Percentiles rank a stretch among this genome's conserved stretches.
These are phyloP conservation scores for Myrmophylax atrothorax DNA, from an alignment of 2,113 vertebrate genomes.

Conservation along the genomic window DNA sequence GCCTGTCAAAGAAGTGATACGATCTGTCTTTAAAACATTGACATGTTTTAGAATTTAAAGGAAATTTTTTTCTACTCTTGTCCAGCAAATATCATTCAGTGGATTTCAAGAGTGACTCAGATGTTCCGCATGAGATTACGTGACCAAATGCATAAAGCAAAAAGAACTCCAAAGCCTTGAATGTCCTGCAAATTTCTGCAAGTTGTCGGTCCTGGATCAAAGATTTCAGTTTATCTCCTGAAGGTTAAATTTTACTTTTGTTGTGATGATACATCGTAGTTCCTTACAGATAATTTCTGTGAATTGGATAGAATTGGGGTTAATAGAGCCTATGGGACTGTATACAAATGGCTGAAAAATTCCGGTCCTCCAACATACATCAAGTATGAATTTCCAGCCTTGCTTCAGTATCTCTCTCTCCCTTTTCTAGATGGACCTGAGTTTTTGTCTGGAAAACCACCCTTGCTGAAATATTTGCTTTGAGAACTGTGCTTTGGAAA, in stretches of 20 bases:
- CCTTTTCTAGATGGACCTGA: neutral
- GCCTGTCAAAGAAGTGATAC: neutral
- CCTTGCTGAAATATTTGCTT: neutral
- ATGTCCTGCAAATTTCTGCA: neutral
- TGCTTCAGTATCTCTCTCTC: neutral
- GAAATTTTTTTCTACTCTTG: neutral
- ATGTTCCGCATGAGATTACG: neutral
- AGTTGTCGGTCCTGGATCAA: neutral
- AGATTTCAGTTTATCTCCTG: neutral
- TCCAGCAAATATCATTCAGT: neutral
- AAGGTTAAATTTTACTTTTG: constrained; percentile 9
- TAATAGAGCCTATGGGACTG: neutral
- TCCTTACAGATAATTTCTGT: constrained; percentile 46
- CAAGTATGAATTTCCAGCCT: neutral
- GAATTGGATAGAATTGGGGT: neutral
- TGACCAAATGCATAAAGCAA: neutral
- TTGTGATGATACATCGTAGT: neutral
- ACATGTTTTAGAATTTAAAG: neutral
- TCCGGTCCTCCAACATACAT: neutral
- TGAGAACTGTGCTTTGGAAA: neutral
- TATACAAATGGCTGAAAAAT: neutral
- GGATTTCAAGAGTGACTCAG: neutral
- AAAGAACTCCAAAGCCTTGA: neutral
- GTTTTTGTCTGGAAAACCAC: neutral
- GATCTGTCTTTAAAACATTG: neutral